Percentiles rank a stretch among this genome's conserved stretches.
Evolutionary conservation across 2,113 vertebrate species (phyloP).

Genomic region (Plecturocebus donacophilus): DNA sequence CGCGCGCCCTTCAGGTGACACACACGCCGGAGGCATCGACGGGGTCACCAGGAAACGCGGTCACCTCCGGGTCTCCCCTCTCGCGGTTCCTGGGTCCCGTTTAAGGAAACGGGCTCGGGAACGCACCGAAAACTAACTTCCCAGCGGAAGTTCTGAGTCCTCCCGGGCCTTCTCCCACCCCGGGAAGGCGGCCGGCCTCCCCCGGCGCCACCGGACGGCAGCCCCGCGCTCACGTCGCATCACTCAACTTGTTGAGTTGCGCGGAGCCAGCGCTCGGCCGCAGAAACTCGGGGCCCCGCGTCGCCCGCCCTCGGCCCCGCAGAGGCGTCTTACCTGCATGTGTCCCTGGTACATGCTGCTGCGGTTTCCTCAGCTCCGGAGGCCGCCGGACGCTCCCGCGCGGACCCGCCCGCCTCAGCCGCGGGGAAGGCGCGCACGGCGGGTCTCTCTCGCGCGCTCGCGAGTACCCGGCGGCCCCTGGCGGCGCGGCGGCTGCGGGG

Average conservation of each 20-base stretch:
- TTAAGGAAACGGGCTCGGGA: constrained; percentile 75
- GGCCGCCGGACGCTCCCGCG: constrained; percentile 55
- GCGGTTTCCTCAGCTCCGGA: constrained; percentile 54
- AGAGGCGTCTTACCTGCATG: constrained; percentile 87
- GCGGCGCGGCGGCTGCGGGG: constrained; percentile 68
- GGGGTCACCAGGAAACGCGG: constrained; percentile 74
- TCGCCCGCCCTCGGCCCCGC: not conserved
- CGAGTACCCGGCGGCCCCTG: not conserved
- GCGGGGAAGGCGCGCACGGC: not conserved
- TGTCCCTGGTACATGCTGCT: constrained; percentile 91
- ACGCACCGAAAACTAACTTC: constrained; percentile 71
- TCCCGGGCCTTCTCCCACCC: constrained; percentile 35
- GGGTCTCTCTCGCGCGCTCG: not conserved
- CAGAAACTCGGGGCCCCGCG: constrained; percentile 56
- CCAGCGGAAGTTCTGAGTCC: constrained; percentile 78
- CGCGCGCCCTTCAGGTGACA: constrained; percentile 90
- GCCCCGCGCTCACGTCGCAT: constrained; percentile 27
- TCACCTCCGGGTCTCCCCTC: constrained; percentile 68
- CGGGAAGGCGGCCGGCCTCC: not conserved
- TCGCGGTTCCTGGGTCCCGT: constrained; percentile 61
- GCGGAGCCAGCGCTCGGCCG: constrained; percentile 53
- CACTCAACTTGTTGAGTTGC: constrained; percentile 85
- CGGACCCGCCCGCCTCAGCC: not conserved
- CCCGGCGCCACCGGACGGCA: not conserved
- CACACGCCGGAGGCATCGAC: constrained; percentile 79